phyloP scores from a whole-genome alignment of 2,888 invertebrate species.

The Hetaerina titia region DNA sequence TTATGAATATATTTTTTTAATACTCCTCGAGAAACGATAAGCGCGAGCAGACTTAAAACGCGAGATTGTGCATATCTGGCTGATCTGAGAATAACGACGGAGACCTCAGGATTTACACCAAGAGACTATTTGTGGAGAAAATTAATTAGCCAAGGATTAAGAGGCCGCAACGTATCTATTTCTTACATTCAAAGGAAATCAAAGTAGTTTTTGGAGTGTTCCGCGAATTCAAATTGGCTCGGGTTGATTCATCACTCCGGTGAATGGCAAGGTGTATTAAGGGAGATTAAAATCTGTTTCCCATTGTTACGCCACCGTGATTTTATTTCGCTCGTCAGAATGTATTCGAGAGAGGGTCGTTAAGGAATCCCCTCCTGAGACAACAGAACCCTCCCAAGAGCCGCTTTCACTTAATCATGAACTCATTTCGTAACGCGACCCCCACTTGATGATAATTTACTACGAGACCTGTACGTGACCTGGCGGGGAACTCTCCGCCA shows the following conservation, averaged over 20 bases:
- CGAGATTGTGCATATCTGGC: background rate
- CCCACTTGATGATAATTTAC: conserved; percentile 47
- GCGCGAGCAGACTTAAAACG: background rate
- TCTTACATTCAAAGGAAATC: conserved; percentile 10
- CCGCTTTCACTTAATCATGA: conserved; percentile 61
- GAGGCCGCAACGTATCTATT: background rate
- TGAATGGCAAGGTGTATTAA: conserved; percentile 36
- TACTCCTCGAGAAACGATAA: background rate
- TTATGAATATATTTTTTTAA: background rate
- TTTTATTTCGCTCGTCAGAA: conserved; percentile 56
- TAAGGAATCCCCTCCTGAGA: conserved; percentile 34
- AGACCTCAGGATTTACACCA: background rate
- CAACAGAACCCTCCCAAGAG: background rate
- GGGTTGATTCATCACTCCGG: background rate
- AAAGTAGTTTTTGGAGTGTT: conserved; percentile 28
- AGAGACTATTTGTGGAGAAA: background rate
- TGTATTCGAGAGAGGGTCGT: conserved; percentile 18
- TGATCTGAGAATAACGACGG: background rate
- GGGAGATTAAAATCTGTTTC: conserved; percentile 60
- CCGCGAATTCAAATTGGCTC: background rate
- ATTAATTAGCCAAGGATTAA: conserved; percentile 17
- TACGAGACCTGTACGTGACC: conserved; percentile 51
- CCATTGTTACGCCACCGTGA: conserved; percentile 50
- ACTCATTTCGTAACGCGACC: conserved; percentile 49
- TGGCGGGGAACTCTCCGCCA: conserved; percentile 5